Percentiles rank a stretch among this genome's conserved stretches.
phyloP scores from a whole-genome alignment of 2,888 invertebrate genomes.

The Drosophila barbarae region DNA sequence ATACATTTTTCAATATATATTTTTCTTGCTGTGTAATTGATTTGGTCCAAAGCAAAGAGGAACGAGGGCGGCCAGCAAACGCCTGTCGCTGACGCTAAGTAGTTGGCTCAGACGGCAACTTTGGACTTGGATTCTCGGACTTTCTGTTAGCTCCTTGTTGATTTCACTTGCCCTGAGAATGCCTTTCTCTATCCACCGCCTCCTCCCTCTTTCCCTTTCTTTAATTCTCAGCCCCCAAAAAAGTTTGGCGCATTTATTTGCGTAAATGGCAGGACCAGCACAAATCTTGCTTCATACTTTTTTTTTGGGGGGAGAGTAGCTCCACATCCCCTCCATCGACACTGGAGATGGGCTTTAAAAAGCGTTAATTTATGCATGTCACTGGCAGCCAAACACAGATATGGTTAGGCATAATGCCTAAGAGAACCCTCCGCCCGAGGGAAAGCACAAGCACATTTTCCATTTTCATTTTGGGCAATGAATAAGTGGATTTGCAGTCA shows the following conservation, averaged over 20 bases:
- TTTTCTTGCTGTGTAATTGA: constrained; percentile 14
- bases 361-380: constrained; percentile 48
- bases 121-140: constrained; percentile 34
- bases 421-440: not conserved
- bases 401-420: constrained; percentile 30
- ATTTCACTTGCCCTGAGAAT: constrained; percentile 45
- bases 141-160: constrained; percentile 41
- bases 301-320: not conserved
- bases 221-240: constrained; percentile 3
- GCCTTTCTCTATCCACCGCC: constrained; percentile 2
- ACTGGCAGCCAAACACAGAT: constrained; percentile 22
- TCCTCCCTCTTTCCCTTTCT: not conserved
- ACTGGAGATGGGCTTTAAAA: constrained; percentile 8
- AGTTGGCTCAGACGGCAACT: constrained; percentile 51
- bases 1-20: too few relatives aligned
- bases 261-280: constrained; percentile 46
- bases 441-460: constrained; percentile 2
- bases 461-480: constrained; percentile 23
- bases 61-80: constrained; percentile 25
- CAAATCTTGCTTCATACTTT: constrained; percentile 47
- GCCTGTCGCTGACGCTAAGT: constrained; percentile 63
- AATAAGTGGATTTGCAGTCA: constrained; percentile 30
- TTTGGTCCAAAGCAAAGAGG: constrained; percentile 25
- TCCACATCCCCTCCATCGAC: not conserved
- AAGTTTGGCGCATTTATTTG: constrained; percentile 47